Conservation (phyloP, 2,888 invertebrate species). For the Herminia tarsipennalis region DNA sequence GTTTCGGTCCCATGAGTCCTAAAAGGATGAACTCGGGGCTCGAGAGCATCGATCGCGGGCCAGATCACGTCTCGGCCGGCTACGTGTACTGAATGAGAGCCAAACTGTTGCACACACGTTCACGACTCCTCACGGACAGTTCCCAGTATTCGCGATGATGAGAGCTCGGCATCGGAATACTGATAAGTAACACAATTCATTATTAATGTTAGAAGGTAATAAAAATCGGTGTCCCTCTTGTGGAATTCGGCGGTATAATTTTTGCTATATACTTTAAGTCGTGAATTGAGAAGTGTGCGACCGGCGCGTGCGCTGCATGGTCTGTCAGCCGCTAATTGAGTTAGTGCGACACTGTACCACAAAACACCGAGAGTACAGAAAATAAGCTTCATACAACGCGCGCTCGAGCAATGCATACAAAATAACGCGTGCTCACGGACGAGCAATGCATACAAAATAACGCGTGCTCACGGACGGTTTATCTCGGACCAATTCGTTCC, state of each 20-base stretch:
- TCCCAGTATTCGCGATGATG: conserved; percentile 27
- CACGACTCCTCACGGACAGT: conserved; percentile 15
- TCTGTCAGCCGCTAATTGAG: conserved; percentile 55
- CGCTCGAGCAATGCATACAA: no score
- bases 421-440: no score
- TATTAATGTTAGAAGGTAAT: neutral
- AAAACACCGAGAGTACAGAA: neutral
- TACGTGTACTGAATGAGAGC: conserved; percentile 16
- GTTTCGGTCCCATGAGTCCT: neutral
- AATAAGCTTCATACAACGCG: no score
- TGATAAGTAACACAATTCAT: conserved; percentile 28
- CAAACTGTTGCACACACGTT: conserved; percentile 19
- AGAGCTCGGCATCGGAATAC: conserved; percentile 31
- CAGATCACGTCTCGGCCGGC: conserved; percentile 11
- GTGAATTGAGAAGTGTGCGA: no score
- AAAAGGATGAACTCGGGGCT: neutral
- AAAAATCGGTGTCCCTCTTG: no score
- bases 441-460: no score
- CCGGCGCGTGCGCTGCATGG: conserved; percentile 39
- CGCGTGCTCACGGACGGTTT: no score
- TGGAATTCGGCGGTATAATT: no score
- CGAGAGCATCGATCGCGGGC: conserved; percentile 4
- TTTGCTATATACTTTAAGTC: no score
- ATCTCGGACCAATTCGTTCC: no score
- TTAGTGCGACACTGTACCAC: conserved; percentile 46